phyloP scores from a whole-genome alignment of 2,113 vertebrate genomes.

The Chinchilla lanigera region DNA sequence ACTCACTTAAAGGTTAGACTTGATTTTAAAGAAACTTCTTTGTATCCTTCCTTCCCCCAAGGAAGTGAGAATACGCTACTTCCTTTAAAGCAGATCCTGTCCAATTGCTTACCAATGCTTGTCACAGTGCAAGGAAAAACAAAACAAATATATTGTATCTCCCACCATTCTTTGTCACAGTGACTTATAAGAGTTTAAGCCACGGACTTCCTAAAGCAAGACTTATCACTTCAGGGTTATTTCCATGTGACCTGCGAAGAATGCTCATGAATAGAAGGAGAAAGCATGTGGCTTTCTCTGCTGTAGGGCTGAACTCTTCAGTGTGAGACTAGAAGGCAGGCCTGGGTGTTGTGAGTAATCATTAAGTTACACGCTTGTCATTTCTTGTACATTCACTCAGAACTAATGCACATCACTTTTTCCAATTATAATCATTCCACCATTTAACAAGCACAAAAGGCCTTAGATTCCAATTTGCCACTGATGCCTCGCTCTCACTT shows the following conservation, averaged over 20 bases:
- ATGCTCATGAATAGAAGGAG: conserved; percentile 87
- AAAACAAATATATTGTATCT: not conserved
- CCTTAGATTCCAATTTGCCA: conserved; percentile 92
- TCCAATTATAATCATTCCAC: conserved; percentile 93
- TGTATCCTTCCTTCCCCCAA: conserved; percentile 46
- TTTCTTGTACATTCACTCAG: conserved; percentile 94
- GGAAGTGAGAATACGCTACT: conserved; percentile 78
- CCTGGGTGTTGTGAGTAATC: conserved; percentile 88
- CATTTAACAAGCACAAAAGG: conserved; percentile 94
- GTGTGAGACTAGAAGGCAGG: conserved; percentile 85
- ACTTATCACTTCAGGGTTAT: conserved; percentile 90
- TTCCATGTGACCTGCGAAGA: conserved; percentile 91
- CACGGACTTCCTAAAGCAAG: conserved; percentile 88
- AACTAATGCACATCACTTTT: conserved; percentile 94
- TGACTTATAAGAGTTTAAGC: conserved; percentile 88
- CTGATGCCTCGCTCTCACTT: conserved; percentile 89
- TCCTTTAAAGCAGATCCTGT: conserved; percentile 82
- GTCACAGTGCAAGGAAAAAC: conserved; percentile 76
- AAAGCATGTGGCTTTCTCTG: conserved; percentile 88
- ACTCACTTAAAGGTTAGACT: conserved; percentile 55
- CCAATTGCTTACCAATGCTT: conserved; percentile 72
- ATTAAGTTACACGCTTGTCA: conserved; percentile 93
- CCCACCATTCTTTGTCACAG: conserved; percentile 81
- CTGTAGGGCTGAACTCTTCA: conserved; percentile 86
- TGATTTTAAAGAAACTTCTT: conserved; percentile 69